Evolutionary conservation across 2,113 vertebrate species (phyloP).

Genomic region (Channa maculata): DNA sequence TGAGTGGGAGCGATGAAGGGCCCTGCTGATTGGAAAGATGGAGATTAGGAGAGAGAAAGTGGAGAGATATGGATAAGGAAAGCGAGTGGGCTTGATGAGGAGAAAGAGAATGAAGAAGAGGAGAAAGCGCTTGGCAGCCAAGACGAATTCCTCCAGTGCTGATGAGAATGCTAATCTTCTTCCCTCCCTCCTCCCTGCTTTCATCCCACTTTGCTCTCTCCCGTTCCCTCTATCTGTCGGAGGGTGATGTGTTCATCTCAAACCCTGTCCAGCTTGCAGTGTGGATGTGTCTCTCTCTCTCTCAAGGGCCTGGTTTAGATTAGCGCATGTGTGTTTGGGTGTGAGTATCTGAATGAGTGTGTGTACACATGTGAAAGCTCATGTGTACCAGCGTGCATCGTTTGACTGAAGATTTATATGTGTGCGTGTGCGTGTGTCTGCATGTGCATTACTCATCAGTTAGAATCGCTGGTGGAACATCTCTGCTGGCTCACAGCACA

Average conservation of each 20-base stretch:
- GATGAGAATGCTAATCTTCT: constrained; percentile 83
- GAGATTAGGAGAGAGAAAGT: constrained; percentile 46
- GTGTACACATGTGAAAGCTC: constrained; percentile 43
- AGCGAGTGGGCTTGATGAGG: constrained; percentile 63
- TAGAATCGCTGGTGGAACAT: constrained; percentile 67
- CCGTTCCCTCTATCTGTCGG: constrained; percentile 64
- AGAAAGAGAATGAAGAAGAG: constrained; percentile 54
- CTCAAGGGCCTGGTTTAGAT: constrained; percentile 62
- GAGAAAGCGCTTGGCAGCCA: constrained; percentile 68
- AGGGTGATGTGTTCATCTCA: constrained; percentile 81
- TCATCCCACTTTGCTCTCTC: constrained; percentile 61
- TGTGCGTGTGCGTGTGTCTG: constrained; percentile 10
- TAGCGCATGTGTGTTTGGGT: constrained; percentile 31
- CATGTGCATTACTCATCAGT: constrained; percentile 65
- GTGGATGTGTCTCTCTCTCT: constrained; percentile 55
- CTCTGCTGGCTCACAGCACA: constrained; percentile 53
- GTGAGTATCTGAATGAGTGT: constrained; percentile 32
- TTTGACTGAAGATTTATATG: constrained; percentile 40
- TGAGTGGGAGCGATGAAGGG: constrained; percentile 34
- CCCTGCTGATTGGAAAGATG: constrained; percentile 63
- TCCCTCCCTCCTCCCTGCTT: constrained; percentile 49
- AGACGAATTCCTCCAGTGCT: constrained; percentile 80
- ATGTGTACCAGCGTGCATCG: constrained; percentile 51
- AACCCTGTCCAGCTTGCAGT: constrained; percentile 71
- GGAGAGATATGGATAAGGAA: constrained; percentile 34